Evolutionary conservation across 2,888 invertebrate genomes (phyloP).

Genomic region (Drosophila anomelani): DNA sequence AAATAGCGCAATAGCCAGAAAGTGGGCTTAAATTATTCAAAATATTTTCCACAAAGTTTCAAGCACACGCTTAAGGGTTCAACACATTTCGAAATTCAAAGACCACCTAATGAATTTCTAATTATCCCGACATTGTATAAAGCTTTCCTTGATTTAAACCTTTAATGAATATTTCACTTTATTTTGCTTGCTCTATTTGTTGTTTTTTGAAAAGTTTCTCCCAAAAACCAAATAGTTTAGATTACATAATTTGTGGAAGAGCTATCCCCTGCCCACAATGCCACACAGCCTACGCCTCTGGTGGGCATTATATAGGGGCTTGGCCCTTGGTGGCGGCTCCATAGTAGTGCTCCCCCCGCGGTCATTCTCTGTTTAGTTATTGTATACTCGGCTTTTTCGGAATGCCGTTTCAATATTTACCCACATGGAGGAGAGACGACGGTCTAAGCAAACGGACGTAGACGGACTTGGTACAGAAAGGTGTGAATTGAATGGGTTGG

Average conservation of each 20-base stretch:
- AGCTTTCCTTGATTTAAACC: not conserved
- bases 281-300: conserved; percentile 7
- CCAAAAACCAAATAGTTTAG: not conserved
- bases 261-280: conserved; percentile 10
- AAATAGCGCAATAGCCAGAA: not conserved
- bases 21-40: no score
- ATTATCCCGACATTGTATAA: not conserved
- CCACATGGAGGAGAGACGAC: conserved; percentile 33
- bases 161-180: not conserved
- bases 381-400: conserved; percentile 42
- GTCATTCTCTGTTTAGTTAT: conserved; percentile 17
- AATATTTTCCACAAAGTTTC: not conserved
- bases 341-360: not conserved
- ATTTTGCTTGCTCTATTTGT: no score
- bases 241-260: conserved; percentile 6
- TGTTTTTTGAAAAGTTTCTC: not conserved
- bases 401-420: conserved; percentile 61
- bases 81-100: not conserved
- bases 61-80: not conserved
- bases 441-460: conserved; percentile 10
- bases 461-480: conserved; percentile 48
- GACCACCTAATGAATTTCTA: not conserved
- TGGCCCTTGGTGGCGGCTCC: conserved; percentile 20
- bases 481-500: conserved; percentile 51
- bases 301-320: conserved; percentile 40